Conservation (phyloP, 2,113 vertebrate genomes). For the Seriola dumerili region DNA sequence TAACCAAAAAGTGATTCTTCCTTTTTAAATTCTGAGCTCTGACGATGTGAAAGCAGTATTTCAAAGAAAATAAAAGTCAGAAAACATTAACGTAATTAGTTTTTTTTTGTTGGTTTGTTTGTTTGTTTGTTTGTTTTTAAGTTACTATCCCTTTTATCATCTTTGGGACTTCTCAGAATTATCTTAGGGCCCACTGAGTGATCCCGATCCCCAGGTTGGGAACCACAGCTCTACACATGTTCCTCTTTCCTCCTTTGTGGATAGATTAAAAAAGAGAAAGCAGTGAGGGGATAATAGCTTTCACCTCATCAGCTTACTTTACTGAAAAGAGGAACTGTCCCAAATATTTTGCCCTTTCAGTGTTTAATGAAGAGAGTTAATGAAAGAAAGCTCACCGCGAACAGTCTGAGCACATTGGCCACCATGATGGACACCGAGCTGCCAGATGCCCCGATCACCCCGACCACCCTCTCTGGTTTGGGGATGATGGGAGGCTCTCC, state of each 20-base stretch:
- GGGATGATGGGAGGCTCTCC: slow-evolving; percentile 87
- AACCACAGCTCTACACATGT: neutral
- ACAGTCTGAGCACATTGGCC: slow-evolving; percentile 92
- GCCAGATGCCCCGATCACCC: slow-evolving; percentile 91
- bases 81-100: neutral
- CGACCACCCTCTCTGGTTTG: slow-evolving; percentile 89
- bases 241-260: neutral
- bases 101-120: neutral
- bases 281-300: neutral
- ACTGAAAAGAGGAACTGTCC: neutral
- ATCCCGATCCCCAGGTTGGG: neutral
- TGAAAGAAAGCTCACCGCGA: slow-evolving; percentile 83
- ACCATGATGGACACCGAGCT: slow-evolving; percentile 94
- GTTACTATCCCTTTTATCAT: neutral
- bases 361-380: neutral
- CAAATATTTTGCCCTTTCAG: neutral
- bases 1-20: neutral
- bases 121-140: neutral
- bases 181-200: neutral
- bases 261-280: neutral
- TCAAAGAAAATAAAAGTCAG: neutral
- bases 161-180: neutral
- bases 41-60: neutral
- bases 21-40: neutral
- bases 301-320: neutral